These are phyloP conservation scores for Podarcis raffonei DNA, from an alignment of 2,113 vertebrate genomes.

Conservation along the genomic window DNA sequence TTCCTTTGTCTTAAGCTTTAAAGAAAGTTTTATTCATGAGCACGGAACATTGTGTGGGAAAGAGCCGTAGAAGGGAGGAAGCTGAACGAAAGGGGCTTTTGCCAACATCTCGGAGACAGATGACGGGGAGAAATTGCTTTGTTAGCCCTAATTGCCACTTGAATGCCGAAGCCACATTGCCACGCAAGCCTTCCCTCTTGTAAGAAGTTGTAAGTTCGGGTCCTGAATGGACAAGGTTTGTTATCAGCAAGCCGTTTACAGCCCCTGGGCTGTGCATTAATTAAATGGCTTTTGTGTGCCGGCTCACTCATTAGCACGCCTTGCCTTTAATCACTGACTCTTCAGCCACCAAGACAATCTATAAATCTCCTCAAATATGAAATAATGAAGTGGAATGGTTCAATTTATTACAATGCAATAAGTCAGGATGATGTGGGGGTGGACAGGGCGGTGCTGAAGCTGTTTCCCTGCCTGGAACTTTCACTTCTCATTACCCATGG, in stretches of 20 bases:
- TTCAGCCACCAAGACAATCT: slow-evolving; percentile 82
- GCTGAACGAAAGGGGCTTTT: not conserved
- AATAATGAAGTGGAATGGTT: slow-evolving; percentile 84
- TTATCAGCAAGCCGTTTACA: slow-evolving; percentile 74
- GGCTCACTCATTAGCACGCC: slow-evolving; percentile 75
- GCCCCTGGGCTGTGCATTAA: slow-evolving; percentile 77
- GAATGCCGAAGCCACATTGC: slow-evolving; percentile 52
- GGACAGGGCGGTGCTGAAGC: slow-evolving; percentile 59
- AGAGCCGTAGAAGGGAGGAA: not conserved
- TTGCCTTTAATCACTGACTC: slow-evolving; percentile 81
- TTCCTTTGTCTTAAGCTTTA: not conserved
- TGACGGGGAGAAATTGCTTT: slow-evolving; percentile 21
- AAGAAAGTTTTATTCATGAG: not conserved
- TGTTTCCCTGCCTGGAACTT: slow-evolving; percentile 54
- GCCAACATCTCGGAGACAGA: not conserved
- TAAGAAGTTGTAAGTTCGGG: slow-evolving; percentile 71
- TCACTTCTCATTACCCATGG: slow-evolving; percentile 65
- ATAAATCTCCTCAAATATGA: slow-evolving; percentile 85
- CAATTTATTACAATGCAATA: slow-evolving; percentile 80
- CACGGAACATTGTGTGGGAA: not conserved
- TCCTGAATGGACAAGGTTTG: slow-evolving; percentile 73
- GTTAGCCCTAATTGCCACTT: slow-evolving; percentile 70
- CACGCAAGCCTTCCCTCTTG: slow-evolving; percentile 61
- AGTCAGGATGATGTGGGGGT: slow-evolving; percentile 73
- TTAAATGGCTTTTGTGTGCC: slow-evolving; percentile 76